Base-by-base conservation (phyloP, 2,888 invertebrate species). In the Esperia sulphurella region DNA sequence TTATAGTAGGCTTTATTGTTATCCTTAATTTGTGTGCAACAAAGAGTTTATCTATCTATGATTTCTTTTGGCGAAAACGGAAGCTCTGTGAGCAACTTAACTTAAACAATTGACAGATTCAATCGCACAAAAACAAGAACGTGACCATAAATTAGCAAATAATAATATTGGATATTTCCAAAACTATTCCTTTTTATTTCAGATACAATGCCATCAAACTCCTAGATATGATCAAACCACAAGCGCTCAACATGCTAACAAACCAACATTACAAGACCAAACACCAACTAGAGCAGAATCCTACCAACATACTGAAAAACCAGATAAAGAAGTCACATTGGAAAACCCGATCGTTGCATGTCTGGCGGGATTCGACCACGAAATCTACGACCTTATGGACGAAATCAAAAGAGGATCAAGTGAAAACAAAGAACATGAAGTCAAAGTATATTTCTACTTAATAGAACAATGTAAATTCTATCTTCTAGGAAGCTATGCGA, bases 391-490 rank as follows among this genome's bases (percentile, higher is more conserved):
- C n/a, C 43, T 50, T 30, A 43, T 50, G 21, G 40, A 47, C 7
- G 44, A 46, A 8, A 30, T 50, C 28, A 35, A 37, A 47, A 28
- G 8, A 1, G n/a, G 8, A 1, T 33, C 28, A 6, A 31, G 10
- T 8, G 8, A 31, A 31, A 10, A 8, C 31, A 31, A 31, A 12
- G 46, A 46, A 1, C 14, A 14, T 14, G 44, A 50, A 14, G 41
- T 50, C 14, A 35, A 44, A 30, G 46, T 50, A 8, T 37, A 50
- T 29, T 50, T 46, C 14, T 50, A 50, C 40, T n/a, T 44, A 6
- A 41, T 50, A n/a, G 13, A n/a, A 4, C 14, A 28, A 5, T 46
- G 46, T 30, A 43, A 44, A 44, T 47, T 50, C 38, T 7, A 46
- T 8, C n/a, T 37, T 5, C 4, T 50, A 3, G 42, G 33, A 9